Conservation (phyloP, 2,113 vertebrate species). For the Megaceryle maxima region DNA sequence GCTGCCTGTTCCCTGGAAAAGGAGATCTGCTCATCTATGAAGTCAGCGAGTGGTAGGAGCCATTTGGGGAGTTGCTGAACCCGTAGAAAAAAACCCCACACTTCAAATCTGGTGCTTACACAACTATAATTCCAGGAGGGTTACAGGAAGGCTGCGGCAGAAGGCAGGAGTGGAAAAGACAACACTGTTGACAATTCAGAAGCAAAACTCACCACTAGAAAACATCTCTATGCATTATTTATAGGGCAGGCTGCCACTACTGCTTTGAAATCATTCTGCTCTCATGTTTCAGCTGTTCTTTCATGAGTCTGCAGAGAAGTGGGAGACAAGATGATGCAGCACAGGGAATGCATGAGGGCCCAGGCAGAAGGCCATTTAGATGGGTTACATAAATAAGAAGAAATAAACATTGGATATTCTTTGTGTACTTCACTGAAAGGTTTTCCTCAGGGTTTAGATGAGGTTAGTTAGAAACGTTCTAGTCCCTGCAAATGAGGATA, state of each 20-base stretch:
- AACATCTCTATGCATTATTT: slow-evolving; percentile 45
- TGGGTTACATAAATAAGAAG: not conserved
- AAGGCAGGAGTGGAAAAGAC: slow-evolving; percentile 16
- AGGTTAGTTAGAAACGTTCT: not conserved
- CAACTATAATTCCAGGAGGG: not conserved
- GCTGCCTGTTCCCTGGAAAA: not conserved
- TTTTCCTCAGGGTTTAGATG: not conserved
- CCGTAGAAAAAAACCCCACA: not conserved
- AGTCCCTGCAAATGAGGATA: not conserved
- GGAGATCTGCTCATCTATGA: not conserved
- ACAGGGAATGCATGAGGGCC: not conserved
- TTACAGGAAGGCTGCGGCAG: not conserved
- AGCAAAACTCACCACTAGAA: not conserved
- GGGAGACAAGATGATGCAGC: slow-evolving; percentile 15
- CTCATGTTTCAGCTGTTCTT: slow-evolving; percentile 13
- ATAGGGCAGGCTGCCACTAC: slow-evolving; percentile 10
- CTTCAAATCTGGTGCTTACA: not conserved
- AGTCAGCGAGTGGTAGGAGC: not conserved
- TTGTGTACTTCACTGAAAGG: not conserved
- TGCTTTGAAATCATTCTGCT: not conserved
- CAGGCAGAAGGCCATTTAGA: not conserved
- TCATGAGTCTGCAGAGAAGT: not conserved
- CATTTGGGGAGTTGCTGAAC: not conserved
- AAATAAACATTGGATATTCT: not conserved
- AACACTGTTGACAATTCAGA: not conserved